Base-by-base conservation (phyloP, 1,140 invertebrate genomes). In the Agraylea sexmaculata region DNA sequence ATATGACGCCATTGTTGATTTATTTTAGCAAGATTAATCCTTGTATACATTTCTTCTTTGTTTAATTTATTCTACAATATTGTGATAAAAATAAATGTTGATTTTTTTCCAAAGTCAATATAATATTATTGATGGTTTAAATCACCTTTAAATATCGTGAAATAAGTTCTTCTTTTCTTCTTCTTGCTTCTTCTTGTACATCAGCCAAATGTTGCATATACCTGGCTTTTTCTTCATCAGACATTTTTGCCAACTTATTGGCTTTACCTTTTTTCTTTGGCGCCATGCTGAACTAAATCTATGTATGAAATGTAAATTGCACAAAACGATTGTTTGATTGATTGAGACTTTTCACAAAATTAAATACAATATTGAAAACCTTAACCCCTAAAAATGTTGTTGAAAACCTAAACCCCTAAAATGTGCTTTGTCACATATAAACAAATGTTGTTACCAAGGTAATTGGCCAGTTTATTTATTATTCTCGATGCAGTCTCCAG, bases 1-100 rank as follows among this genome's bases (percentile, higher is more conserved):
- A 82, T 71, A 29, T 74, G 75, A 37, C 83, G 71, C 83, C 83
- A 87, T 54, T 83, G 75, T 60, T 84, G 79, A 53, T 87, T 85
- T 13, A 87, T 79, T 63, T 87, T 87, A 0, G 83, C 81, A 43
- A 75, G 73, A 55, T 87, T 87, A 20, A 84, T 61, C 38, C 81
- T 72, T 1, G 78, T 70, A 57, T 82, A 86, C 4, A 73, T 69
- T 58, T 86, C 80, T 55, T 87, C 84, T 31, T 73, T 75, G 56
- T 78, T 80, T 4, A 87, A 59, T 69, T 87, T 87, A 53, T 79
- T 83, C 81, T 85, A 52, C 34, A 57, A 59, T 34, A 42, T 31
- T 42, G 15, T 27, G 32, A 23, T 23, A 32, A 21, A 23, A 30
- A 30, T 23, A 27, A 30, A 18, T 12, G 20, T 11, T 43, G 28